These are phyloP conservation scores for Tetragonisca angustula DNA, from an alignment of 2,888 invertebrate genomes.

Conservation along the genomic window DNA sequence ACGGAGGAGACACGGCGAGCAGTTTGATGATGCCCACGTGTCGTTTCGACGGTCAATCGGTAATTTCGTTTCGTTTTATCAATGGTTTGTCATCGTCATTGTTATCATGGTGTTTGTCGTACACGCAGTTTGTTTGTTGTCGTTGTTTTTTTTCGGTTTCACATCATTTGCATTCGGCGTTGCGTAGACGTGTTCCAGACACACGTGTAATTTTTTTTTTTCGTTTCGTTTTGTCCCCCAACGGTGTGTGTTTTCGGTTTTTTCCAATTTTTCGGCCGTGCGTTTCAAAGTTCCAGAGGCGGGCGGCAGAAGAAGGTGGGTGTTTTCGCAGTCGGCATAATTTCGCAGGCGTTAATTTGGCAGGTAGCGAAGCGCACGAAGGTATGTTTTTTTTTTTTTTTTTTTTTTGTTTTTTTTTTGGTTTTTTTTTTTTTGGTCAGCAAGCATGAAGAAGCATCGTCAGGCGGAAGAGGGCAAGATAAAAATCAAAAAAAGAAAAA, in stretches of 20 bases:
- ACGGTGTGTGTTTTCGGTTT: slow-evolving; percentile 34
- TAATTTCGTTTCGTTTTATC: background rate
- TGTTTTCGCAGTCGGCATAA: slow-evolving; percentile 61
- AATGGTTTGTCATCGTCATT: background rate
- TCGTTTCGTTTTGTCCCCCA: background rate
- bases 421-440: slow-evolving; percentile 75
- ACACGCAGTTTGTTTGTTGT: background rate
- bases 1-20: background rate
- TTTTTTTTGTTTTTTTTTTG: background rate
- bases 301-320: background rate
- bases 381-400: slow-evolving; percentile 15
- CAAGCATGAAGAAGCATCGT: slow-evolving; percentile 84
- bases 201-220: background rate
- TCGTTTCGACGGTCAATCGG: background rate
- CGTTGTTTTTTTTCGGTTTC: background rate
- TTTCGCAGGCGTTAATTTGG: slow-evolving; percentile 82
- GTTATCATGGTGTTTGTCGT: background rate
- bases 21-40: background rate
- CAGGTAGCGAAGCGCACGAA: slow-evolving; percentile 84
- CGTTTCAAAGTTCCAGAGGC: slow-evolving; percentile 12
- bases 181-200: background rate
- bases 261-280: slow-evolving; percentile 39
- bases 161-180: slow-evolving; percentile 8
- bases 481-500: slow-evolving; percentile 84
- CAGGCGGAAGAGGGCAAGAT: slow-evolving; percentile 84